A percentile compares a stretch with the other conserved stretches of the same genome.
Conservation (phyloP, 2,113 vertebrate genomes). For the Hippocampus guttulatus region DNA sequence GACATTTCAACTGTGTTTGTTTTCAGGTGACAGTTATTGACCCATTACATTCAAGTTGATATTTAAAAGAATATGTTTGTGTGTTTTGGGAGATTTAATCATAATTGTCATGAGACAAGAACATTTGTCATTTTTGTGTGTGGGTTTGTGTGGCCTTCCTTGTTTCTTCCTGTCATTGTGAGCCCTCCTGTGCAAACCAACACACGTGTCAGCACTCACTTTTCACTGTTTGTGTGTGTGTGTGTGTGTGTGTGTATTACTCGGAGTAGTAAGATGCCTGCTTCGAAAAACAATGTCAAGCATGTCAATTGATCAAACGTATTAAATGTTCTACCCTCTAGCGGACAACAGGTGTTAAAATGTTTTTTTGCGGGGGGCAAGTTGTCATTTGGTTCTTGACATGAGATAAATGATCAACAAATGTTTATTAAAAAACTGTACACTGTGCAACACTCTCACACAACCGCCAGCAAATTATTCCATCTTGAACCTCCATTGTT, state of each 20-base stretch:
- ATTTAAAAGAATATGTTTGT: background rate
- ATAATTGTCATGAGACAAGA: background rate
- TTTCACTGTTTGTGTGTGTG: background rate
- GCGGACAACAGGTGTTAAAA: background rate
- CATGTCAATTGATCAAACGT: background rate
- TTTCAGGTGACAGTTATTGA: too few species aligned
- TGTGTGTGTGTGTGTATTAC: background rate
- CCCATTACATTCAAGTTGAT: background rate
- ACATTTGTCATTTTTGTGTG: background rate
- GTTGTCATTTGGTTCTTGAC: too few species aligned
- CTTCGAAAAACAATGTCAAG: background rate
- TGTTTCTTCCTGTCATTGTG: slow-evolving; percentile 35
- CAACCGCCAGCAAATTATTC: too few species aligned
- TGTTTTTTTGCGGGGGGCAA: background rate
- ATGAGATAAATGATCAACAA: background rate
- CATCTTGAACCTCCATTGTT: too few species aligned
- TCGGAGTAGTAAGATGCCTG: background rate
- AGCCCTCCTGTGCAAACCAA: slow-evolving; percentile 2
- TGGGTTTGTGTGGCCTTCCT: slow-evolving; percentile 17
- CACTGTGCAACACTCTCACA: background rate
- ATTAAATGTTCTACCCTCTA: background rate
- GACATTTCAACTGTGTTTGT: too few species aligned
- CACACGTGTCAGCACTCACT: background rate
- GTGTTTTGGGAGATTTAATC: background rate
- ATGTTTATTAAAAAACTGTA: background rate